Base-by-base conservation (phyloP, 2,113 vertebrate genomes). In the Melanerpes formicivorus region DNA sequence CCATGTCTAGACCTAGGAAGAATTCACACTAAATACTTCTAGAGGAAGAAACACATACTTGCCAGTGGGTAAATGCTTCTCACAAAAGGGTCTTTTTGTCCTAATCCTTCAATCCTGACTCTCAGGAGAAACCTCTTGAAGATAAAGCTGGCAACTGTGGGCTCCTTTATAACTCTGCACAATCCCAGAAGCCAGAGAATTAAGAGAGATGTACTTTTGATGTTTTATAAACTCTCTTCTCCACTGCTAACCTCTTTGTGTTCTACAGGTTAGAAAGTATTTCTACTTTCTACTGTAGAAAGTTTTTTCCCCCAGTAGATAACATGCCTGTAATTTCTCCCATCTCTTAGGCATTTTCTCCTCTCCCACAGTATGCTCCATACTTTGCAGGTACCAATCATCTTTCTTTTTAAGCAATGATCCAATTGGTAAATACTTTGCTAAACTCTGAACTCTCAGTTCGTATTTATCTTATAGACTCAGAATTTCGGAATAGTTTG, bases 81-180 rank as follows among this genome's bases (percentile, higher is more conserved):
- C 2, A 1, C 46, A 82, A 72, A 91, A 87, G 18, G 15, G 10
- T 58, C 1, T 69, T 87, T 95, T 87, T 50, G 62, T 72, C 32
- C 82, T 84, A 63, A 70, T 62, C 34, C 40, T 66, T 65, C 59
- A 56, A 40, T 30, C 29, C 50, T 69, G 58, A 62, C 50, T 54
- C 81, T 84, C 40, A 34, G 60, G 76, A 88, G 29, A 73, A 95
- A 80, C 22, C 14, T 84, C 26, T 29, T 83, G 60, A 88, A 71
- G 80, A 70, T 50, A 11, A 74, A 7, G 7, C 34, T 80, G 64
- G 67, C 55, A 73, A 59, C 50, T 63, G 4, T 4, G 11, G 55
- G 27, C 37, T 88, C 29, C 30, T 52, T 73, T 65, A 21, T 79
- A 80, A 80, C 30, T 69, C 48, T 78, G 54, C 29, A 52, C 42